Evolutionary conservation across 2,888 invertebrate species (phyloP).

Genomic region (Strigamia crassipes): DNA sequence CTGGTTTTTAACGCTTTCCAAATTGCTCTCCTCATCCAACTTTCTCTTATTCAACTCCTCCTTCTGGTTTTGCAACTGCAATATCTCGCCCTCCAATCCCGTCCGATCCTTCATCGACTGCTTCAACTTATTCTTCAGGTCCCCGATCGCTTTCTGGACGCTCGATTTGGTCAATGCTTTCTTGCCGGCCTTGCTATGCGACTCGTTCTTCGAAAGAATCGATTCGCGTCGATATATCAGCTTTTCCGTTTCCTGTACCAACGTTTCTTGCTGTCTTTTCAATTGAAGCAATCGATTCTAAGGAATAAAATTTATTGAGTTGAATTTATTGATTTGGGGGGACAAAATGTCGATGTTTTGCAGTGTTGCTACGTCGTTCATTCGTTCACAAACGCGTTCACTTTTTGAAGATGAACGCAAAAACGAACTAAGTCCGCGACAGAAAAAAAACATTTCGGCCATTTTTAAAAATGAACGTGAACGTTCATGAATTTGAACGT

Average conservation of each 20-base stretch:
- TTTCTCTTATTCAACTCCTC: not conserved
- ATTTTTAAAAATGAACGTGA: too few species aligned
- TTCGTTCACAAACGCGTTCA: too few species aligned
- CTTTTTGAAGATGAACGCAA: too few species aligned
- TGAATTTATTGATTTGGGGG: too few species aligned
- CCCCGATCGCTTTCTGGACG: not conserved
- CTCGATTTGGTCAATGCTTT: not conserved
- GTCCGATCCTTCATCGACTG: not conserved
- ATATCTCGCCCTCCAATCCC: not conserved
- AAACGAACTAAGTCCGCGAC: too few species aligned
- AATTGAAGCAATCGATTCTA: constrained; percentile 27
- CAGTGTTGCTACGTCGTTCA: too few species aligned
- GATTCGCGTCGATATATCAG: not conserved
- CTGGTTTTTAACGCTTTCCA: not conserved
- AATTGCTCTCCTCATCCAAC: not conserved
- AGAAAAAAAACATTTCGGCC: too few species aligned
- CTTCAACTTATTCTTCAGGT: constrained; percentile 22
- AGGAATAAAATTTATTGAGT: not conserved
- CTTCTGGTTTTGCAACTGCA: not conserved
- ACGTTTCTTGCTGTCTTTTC: constrained; percentile 17
- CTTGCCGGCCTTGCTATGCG: not conserved
- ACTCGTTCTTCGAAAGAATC: constrained; percentile 5
- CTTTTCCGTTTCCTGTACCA: constrained; percentile 42
- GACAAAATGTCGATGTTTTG: too few species aligned
- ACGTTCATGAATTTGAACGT: too few species aligned